A percentile compares a stretch with the other conserved stretches of the same genome.
Evolutionary conservation across 2,797 vertebrate species (phyloP).

Genomic region (Botia kubotai): DNA sequence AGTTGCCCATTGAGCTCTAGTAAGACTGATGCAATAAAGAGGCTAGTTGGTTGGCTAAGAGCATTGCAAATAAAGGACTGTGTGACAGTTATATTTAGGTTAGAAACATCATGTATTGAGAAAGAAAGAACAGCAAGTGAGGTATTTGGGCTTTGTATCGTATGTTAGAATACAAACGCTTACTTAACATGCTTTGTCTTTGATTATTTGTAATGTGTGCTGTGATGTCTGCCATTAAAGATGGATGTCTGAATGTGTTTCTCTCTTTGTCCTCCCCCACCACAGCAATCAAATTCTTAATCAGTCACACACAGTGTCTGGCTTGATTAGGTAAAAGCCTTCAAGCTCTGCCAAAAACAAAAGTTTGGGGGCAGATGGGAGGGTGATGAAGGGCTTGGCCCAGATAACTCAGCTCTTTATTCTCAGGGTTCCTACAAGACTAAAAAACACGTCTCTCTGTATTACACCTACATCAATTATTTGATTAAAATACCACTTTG

Average conservation of each 20-base stretch:
- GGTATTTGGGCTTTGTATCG: not conserved
- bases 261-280: conserved; percentile 16
- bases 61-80: conserved; percentile 3
- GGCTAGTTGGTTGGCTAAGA: not conserved
- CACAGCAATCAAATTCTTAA: conserved; percentile 54
- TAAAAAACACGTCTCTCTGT: conserved; percentile 43
- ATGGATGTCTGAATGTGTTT: conserved; percentile 11
- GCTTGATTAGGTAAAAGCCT: conserved; percentile 69
- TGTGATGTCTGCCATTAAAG: not conserved
- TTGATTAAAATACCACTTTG: not conserved
- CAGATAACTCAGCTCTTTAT: conserved; percentile 45
- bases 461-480: conserved; percentile 18
- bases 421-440: conserved; percentile 55
- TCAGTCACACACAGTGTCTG: conserved; percentile 67
- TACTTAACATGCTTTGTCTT: not conserved
- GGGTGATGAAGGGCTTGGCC: conserved; percentile 51
- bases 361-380: conserved; percentile 44
- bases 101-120: conserved; percentile 25
- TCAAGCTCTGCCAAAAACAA: conserved; percentile 66
- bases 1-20: conserved; percentile 9
- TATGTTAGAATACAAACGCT: not conserved
- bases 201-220: conserved; percentile 2
- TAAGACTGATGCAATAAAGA: conserved; percentile 10
- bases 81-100: not conserved
- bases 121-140: not conserved